These are phyloP conservation scores for Caenorhabditis doughertyi DNA, from an alignment of 2,888 invertebrate species.

Conservation along the genomic window DNA sequence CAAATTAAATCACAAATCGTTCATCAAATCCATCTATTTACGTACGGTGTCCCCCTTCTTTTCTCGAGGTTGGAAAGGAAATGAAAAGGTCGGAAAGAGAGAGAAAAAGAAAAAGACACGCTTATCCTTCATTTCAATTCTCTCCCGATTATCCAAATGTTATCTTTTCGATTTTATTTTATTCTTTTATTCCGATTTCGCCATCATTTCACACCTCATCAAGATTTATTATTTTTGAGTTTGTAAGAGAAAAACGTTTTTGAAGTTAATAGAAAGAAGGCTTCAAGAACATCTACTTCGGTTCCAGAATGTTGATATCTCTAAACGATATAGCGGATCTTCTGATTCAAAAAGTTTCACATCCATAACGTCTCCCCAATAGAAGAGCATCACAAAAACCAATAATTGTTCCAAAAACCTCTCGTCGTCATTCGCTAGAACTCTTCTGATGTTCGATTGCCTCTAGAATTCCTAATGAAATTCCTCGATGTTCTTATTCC, in stretches of 20 bases:
- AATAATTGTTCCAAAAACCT: too few species aligned
- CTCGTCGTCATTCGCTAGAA: too few species aligned
- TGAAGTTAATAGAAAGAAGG: too few species aligned
- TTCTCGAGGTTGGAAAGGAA: too few species aligned
- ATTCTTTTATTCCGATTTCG: not conserved
- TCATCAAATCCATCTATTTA: conserved; percentile 32
- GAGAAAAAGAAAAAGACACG: conserved; percentile 32
- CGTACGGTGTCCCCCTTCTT: conserved; percentile 7
- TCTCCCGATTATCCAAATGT: conserved; percentile 57
- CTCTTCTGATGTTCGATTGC: too few species aligned
- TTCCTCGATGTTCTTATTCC: conserved; percentile 2
- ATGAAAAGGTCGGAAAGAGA: conserved; percentile 15
- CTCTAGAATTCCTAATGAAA: not conserved
- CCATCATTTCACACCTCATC: conserved; percentile 43
- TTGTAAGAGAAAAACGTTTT: not conserved
- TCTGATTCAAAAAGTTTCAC: too few species aligned
- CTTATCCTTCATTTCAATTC: conserved; percentile 35
- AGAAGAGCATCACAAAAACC: too few species aligned
- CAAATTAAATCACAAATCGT: conserved; percentile 32
- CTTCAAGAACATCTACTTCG: too few species aligned
- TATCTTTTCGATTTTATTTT: conserved; percentile 47
- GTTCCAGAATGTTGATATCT: too few species aligned
- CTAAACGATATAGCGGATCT: too few species aligned
- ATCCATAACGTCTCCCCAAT: too few species aligned
- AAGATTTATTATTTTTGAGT: conserved; percentile 13